Evolutionary conservation across 2,888 invertebrate genomes (phyloP), one percentile per base, ranked within the genome.

Genomic region (Hirtodrosophila cameraria): DNA sequence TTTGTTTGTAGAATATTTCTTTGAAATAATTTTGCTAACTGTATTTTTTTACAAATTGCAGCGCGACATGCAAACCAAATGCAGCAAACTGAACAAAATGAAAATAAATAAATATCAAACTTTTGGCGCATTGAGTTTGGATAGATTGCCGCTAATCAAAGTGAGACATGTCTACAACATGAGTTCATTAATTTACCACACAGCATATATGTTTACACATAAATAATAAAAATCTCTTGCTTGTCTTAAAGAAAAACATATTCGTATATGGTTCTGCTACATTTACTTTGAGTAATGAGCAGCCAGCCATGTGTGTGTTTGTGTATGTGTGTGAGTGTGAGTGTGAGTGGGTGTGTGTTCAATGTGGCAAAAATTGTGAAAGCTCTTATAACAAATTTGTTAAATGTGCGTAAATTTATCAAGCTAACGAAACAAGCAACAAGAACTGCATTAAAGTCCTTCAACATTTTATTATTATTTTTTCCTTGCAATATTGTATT

Each of bases 121-220:
- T 30, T 3, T 18, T 61, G 28, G 46, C 28, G 20, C 12, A 46
- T 28, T 11, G 6, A 4, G 28, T 25, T 25, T 11, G 45, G 45
- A 85, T 46, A 50, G 35, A 80, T 80, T 50, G 52, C 16, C 31
- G 20, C 27, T 50, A 63, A 86, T 80, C 63, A 61, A 39, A 55
- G 59, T 54, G 48, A 63, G 46, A 61, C 64, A 59, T 77, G 82
- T 59, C 66, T 55, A 57, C 85, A 81, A 39, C 55, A 74, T 38
- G 79, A 61, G 75, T 85, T 81, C 79, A 87, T 81, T 86, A 78
- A 85, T 86, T 68, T 61, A 36, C 20, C 23, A 41, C 38, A 39
- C 55, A 42, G 20, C 33, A 30, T 28, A 62, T 31, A 42, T 25
- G n/a, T 36, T 36, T 25, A 27, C 31, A 15, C 18, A 39, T 25